These are phyloP conservation scores for Rhamphomyia laevipes DNA, from an alignment of 2,888 invertebrate species.

Conservation along the genomic window DNA sequence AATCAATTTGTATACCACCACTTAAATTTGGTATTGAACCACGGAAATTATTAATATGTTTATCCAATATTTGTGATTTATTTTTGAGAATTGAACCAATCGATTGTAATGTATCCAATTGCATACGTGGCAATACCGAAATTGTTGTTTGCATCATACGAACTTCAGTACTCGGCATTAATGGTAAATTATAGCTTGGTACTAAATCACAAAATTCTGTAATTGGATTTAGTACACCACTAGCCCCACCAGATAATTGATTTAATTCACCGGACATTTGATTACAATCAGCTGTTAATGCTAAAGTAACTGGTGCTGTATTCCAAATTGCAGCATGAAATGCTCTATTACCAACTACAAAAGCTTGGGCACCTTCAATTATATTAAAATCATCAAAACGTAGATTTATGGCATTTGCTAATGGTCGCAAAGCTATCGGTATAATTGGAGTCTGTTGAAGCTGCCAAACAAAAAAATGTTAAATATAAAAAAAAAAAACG, in stretches of 20 bases:
- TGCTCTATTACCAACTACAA: conserved; percentile 55
- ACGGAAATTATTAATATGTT: conserved; percentile 34
- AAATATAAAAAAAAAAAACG: background rate
- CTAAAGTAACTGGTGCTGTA: conserved; percentile 53
- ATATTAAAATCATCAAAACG: conserved; percentile 62
- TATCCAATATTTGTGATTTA: conserved; percentile 38
- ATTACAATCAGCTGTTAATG: conserved; percentile 47
- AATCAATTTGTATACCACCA: conserved; percentile 28
- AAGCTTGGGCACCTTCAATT: conserved; percentile 41
- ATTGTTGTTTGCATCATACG: conserved; percentile 67
- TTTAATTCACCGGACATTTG: conserved; percentile 44
- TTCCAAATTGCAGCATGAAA: conserved; percentile 70
- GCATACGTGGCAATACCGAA: conserved; percentile 60
- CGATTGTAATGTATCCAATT: conserved; percentile 61
- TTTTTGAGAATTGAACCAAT: conserved; percentile 52
- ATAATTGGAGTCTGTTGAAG: conserved; percentile 59
- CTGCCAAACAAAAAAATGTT: conserved; percentile 32
- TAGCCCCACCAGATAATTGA: conserved; percentile 51
- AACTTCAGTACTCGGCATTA: conserved; percentile 44
- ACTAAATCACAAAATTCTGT: conserved; percentile 73
- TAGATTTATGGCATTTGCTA: conserved; percentile 60
- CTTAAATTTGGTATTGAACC: conserved; percentile 37
- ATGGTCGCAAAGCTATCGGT: conserved; percentile 53
- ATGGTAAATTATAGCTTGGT: conserved; percentile 51
- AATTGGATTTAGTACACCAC: conserved; percentile 59